Conservation (phyloP, 2,113 vertebrate genomes). For the Castor canadensis region DNA sequence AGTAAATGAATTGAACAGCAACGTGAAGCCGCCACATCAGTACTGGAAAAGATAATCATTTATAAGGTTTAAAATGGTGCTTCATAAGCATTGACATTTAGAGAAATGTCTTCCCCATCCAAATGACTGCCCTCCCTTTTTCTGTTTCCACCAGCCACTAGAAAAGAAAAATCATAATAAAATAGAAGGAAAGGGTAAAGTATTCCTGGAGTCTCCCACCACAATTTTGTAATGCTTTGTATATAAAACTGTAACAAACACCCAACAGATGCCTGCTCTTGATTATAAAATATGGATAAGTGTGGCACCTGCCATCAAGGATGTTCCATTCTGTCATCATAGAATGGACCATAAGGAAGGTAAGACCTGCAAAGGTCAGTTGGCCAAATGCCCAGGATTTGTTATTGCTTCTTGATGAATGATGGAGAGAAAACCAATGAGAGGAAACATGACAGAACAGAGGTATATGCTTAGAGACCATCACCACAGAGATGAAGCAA, state of each 20-base stretch:
- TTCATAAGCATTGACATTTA: constrained; percentile 76
- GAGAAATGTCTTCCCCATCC: constrained; percentile 72
- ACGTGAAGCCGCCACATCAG: constrained; percentile 83
- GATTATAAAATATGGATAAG: neutral
- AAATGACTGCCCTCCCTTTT: constrained; percentile 62
- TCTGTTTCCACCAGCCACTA: constrained; percentile 51
- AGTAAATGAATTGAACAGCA: constrained; percentile 88
- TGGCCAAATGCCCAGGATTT: neutral
- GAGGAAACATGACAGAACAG: neutral
- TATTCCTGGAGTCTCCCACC: constrained; percentile 13
- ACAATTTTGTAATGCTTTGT: constrained; percentile 10
- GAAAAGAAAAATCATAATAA: constrained; percentile 48
- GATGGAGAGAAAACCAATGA: neutral
- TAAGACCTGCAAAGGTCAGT: neutral
- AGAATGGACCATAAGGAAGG: neutral
- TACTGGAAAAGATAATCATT: constrained; percentile 83
- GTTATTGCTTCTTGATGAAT: neutral
- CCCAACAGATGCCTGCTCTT: neutral
- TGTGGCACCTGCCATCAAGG: neutral
- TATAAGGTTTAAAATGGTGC: constrained; percentile 81
- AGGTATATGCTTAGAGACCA: neutral
- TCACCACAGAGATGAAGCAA: neutral
- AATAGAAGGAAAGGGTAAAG: constrained; percentile 33
- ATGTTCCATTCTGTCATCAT: constrained; percentile 6
- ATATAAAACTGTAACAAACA: constrained; percentile 33